phyloP scores from a whole-genome alignment of 2,888 invertebrate species.

The Nomada goodeniana region DNA sequence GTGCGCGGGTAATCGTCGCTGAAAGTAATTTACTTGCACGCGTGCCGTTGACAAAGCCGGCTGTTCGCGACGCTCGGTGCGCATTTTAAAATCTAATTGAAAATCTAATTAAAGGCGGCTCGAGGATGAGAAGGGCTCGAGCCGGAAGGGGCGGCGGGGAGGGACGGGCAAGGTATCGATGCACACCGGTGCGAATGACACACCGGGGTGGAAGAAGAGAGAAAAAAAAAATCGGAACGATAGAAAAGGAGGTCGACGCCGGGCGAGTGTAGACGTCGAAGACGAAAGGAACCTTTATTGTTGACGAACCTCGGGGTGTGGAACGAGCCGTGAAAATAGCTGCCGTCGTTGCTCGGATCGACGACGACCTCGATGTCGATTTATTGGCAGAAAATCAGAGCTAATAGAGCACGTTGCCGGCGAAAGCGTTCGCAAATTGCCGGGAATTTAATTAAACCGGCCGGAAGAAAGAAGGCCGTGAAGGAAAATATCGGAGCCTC shows the following conservation, averaged over 20 bases:
- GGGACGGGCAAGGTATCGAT: conserved; percentile 11
- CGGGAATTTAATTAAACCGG: conserved; percentile 51
- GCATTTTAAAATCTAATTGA: conserved; percentile 77
- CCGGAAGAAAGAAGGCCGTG: conserved; percentile 20
- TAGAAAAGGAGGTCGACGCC: neutral
- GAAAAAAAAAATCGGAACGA: too few species aligned
- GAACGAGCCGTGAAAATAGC: neutral
- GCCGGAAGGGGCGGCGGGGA: too few species aligned
- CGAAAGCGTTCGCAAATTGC: conserved; percentile 43
- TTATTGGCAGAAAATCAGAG: conserved; percentile 33
- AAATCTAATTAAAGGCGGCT: conserved; percentile 71
- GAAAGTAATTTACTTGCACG: conserved; percentile 74
- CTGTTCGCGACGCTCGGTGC: conserved; percentile 67
- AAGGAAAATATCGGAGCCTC: conserved; percentile 41
- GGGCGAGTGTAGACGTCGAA: neutral
- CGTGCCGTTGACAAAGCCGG: conserved; percentile 74
- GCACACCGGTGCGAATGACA: conserved; percentile 17
- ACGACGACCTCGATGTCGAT: conserved; percentile 19
- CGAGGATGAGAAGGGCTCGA: neutral
- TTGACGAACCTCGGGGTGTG: conserved; percentile 7
- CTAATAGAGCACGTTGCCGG: conserved; percentile 27
- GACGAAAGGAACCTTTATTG: conserved; percentile 5
- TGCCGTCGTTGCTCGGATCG: conserved; percentile 6
- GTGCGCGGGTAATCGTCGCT: conserved; percentile 67
- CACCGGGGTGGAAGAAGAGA: neutral